A percentile compares a stretch with the other conserved stretches of the same genome.
Conservation (phyloP, 2,797 vertebrate genomes). For the Epinephelus awoara region DNA sequence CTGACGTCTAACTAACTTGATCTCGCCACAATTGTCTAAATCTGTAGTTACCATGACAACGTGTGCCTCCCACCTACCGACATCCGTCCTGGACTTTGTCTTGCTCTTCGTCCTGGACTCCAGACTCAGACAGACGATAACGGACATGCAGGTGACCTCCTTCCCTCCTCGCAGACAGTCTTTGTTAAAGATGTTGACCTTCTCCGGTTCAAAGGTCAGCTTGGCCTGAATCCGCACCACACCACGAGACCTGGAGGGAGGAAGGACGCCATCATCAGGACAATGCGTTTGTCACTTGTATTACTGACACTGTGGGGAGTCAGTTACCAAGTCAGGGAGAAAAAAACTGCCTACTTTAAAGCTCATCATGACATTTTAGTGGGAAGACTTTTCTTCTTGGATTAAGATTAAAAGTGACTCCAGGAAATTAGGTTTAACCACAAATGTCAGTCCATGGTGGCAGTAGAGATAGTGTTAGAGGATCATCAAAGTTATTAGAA, state of each 20-base stretch:
- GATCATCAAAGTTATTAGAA: too few species aligned
- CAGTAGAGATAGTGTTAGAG: too few species aligned
- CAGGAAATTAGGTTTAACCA: too few species aligned
- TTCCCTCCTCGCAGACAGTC: constrained; percentile 91
- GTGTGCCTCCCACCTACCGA: constrained; percentile 56
- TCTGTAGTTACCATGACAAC: background rate
- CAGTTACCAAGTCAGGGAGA: too few species aligned
- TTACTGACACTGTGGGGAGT: too few species aligned
- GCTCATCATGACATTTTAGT: too few species aligned
- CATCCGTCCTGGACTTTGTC: constrained; percentile 81
- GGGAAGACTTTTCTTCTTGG: too few species aligned
- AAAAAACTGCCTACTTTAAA: too few species aligned
- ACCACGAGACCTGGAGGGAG: constrained; percentile 89
- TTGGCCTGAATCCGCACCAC: constrained; percentile 89
- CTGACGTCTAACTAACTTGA: background rate
- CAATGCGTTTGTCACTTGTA: background rate
- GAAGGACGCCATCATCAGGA: background rate
- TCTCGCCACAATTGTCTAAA: background rate
- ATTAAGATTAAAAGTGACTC: too few species aligned
- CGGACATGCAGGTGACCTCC: constrained; percentile 92
- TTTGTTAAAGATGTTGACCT: constrained; percentile 95
- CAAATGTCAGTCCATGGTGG: too few species aligned
- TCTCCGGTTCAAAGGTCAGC: constrained; percentile 91
- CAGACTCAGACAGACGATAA: constrained; percentile 88
- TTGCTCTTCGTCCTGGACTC: constrained; percentile 85